Evolutionary conservation across 2,888 invertebrate species (phyloP), one percentile per base, ranked within the genome.

Genomic region (Ectemnius lituratus): DNA sequence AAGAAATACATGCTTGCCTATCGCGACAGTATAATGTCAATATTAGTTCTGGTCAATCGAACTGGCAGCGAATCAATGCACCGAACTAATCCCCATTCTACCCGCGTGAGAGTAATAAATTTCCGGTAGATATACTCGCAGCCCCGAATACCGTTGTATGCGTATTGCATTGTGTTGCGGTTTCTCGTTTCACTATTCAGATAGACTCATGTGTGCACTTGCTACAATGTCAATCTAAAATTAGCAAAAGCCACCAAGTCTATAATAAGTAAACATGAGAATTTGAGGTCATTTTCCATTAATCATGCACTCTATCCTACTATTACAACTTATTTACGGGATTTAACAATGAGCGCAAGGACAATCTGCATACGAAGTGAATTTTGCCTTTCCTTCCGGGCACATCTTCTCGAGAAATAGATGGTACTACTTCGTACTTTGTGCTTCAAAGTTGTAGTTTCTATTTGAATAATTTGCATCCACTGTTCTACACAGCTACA

Each of bases 341-440:
- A 11, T 0, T 1, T 8, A 11, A 6, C 23, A 60, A 46, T 62
- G 46, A 57, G 18, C 58, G 49, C 67, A n/a, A 67, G n/a, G 16
- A 16, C n/a, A 66, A 74, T 79, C 73, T 79, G 56, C 71, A 79
- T 72, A 70, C 52, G 62, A 27, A 79, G 58, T 6, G 70, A 67
- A 71, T 60, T 66, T 61, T 5, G 20, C 45, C 47, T 4, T 23
- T 16, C 16, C 23, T 23, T 23, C 23, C 23, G 23, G 23, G 23
- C 23, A 23, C 23, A 23, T 62, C 37, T 37, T 11, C 11, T 8
- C 37, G 8, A 37, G 37, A 37, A 37, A 37, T 37, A 37, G 4
- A 37, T 37, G 8, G 37, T 8, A 37, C 37, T 8, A 37, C 37
- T 37, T 11, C 37, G 37, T 1, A 37, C 37, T 37, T 37, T 37